Conservation (phyloP, 2,797 vertebrate genomes). For the Buphagus erythrorhynchus region DNA sequence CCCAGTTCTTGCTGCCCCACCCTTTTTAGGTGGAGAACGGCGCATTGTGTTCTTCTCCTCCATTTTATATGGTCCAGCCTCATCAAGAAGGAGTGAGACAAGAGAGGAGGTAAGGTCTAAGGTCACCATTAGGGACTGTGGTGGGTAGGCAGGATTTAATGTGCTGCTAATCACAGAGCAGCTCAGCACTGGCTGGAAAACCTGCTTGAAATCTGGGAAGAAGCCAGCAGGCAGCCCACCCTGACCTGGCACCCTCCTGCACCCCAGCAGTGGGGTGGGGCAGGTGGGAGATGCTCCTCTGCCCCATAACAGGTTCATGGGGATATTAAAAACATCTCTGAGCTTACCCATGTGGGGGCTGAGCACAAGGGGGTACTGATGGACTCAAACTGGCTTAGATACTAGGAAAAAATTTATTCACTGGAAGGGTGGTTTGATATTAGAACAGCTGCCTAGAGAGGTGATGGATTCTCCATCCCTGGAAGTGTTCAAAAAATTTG, state of each 20-base stretch:
- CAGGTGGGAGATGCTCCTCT: background rate
- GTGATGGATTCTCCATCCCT: background rate
- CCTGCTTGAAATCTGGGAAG: background rate
- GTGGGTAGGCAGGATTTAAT: background rate
- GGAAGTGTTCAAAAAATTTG: background rate
- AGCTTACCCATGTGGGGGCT: fast-evolving
- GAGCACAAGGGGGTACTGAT: background rate
- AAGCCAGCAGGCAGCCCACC: fast-evolving
- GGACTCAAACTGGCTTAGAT: background rate
- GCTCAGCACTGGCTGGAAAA: background rate
- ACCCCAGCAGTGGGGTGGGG: fast-evolving
- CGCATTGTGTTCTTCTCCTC: background rate
- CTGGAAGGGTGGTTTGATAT: background rate
- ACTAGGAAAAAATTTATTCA: background rate
- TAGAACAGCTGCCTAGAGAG: background rate
- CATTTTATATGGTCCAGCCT: background rate
- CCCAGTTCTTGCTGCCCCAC: fast-evolving
- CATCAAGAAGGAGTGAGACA: background rate
- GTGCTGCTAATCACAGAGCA: background rate
- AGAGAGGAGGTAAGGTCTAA: background rate
- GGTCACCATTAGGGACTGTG: fast-evolving
- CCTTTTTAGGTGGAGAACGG: background rate
- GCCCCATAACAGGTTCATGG: fast-evolving
- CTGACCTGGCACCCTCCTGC: background rate
- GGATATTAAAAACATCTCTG: background rate